A percentile compares a stretch with the other conserved stretches of the same genome.
Evolutionary conservation across 2,797 vertebrate genomes (phyloP).

Genomic region (Chelmon rostratus): DNA sequence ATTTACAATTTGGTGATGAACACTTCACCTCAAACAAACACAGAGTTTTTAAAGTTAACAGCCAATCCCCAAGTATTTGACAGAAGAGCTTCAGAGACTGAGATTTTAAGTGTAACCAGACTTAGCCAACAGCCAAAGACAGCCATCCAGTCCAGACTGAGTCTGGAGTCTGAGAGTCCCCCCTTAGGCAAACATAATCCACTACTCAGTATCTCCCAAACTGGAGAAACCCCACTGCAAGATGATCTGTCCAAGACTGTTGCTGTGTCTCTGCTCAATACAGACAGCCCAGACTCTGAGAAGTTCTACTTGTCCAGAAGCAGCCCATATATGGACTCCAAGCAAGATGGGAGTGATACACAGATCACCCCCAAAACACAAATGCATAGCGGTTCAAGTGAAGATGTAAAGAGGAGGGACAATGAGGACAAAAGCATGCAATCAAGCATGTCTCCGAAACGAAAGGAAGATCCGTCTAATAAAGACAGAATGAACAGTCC

Average conservation of each 20-base stretch:
- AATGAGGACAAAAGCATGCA: slow-evolving; percentile 54
- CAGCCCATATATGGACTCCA: slow-evolving; percentile 27
- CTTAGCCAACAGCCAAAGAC: slow-evolving; percentile 11
- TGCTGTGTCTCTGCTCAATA: slow-evolving; percentile 31
- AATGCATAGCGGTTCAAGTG: slow-evolving; percentile 36
- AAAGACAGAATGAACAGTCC: slow-evolving; percentile 55
- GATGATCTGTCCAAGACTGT: slow-evolving; percentile 21
- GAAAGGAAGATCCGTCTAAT: slow-evolving; percentile 40
- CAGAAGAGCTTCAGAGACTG: slow-evolving; percentile 48
- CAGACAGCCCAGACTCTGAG: slow-evolving; percentile 45
- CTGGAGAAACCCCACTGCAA: slow-evolving; percentile 31
- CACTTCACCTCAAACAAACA: slow-evolving; percentile 22
- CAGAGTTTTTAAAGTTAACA: slow-evolving; percentile 39
- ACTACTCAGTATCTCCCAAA: slow-evolving; percentile 29
- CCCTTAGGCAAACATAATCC: slow-evolving; percentile 35
- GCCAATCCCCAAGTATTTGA: slow-evolving; percentile 20
- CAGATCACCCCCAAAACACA: slow-evolving; percentile 39
- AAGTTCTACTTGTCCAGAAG: slow-evolving; percentile 34
- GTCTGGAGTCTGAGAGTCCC: slow-evolving; percentile 42
- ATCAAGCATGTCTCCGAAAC: slow-evolving; percentile 49
- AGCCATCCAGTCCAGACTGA: slow-evolving; percentile 20
- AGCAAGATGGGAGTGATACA: slow-evolving; percentile 31
- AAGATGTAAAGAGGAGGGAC: slow-evolving; percentile 42
- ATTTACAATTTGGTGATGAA: slow-evolving; percentile 21
- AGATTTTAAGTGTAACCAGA: slow-evolving; percentile 42